These are phyloP conservation scores for Agrypnia vestita DNA, from an alignment of 1,140 invertebrate species.

Conservation along the genomic window DNA sequence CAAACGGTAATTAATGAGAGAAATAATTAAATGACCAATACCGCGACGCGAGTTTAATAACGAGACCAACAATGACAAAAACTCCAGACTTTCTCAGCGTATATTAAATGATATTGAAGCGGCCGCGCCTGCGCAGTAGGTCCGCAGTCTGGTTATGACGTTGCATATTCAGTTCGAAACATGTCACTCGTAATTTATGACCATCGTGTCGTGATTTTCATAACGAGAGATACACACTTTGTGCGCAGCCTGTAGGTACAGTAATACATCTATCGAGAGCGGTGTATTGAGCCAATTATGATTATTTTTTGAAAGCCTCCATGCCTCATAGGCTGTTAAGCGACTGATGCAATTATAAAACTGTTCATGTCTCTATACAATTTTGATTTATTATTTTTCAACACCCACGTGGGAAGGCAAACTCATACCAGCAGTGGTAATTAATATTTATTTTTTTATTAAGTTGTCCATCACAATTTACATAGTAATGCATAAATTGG, in stretches of 20 bases:
- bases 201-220: slow-evolving; percentile 50
- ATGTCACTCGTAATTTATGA: slow-evolving; percentile 44
- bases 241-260: slow-evolving; percentile 7
- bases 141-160: slow-evolving; percentile 28
- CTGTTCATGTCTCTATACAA: not conserved
- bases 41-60: not conserved
- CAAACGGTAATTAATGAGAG: no score
- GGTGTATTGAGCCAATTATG: slow-evolving; percentile 19
- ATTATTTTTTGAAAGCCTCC: slow-evolving; percentile 3
- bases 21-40: no score
- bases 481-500: no score
- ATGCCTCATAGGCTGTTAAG: slow-evolving; percentile 1
- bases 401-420: no score
- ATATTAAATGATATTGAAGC: not conserved
- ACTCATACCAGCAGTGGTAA: no score
- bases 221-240: slow-evolving; percentile 43
- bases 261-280: not conserved
- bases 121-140: not conserved
- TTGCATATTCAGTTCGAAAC: slow-evolving; percentile 41
- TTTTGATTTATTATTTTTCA: no score
- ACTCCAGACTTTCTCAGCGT: slow-evolving; percentile 6
- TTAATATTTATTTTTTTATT: no score
- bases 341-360: slow-evolving; percentile 9
- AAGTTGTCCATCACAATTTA: no score
- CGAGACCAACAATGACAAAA: not conserved